Conservation (phyloP, 2,888 invertebrate genomes). For the Ophioninae sp. region DNA sequence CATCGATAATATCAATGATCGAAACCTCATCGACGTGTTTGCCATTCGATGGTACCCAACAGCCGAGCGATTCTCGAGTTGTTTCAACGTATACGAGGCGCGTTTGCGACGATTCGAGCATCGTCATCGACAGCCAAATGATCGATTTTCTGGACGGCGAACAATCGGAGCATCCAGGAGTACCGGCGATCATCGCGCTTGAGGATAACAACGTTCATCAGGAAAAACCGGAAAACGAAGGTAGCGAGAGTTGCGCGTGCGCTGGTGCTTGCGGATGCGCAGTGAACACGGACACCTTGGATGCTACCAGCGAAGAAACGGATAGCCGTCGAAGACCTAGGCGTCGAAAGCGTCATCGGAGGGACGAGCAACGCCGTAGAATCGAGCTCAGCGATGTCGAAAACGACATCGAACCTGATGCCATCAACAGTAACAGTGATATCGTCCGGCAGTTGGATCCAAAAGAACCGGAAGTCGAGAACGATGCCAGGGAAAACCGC, state of each 20-base stretch:
- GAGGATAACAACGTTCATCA: neutral
- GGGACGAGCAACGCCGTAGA: slow-evolving; percentile 11
- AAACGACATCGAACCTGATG: slow-evolving; percentile 24
- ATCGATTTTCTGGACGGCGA: slow-evolving; percentile 23
- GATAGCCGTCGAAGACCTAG: slow-evolving; percentile 24
- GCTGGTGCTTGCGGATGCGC: slow-evolving; percentile 77
- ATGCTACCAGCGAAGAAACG: slow-evolving; percentile 1
- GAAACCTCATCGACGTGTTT: slow-evolving; percentile 47
- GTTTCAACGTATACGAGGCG: slow-evolving; percentile 71
- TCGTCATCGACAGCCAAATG: slow-evolving; percentile 37
- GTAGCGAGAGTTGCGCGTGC: slow-evolving; percentile 68
- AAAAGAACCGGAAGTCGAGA: neutral
- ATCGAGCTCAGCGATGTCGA: neutral
- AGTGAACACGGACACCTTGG: slow-evolving; percentile 30
- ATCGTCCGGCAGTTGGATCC: slow-evolving; percentile 11
- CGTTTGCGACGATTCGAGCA: slow-evolving; percentile 66
- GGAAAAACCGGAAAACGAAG: neutral
- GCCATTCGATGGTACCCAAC: slow-evolving; percentile 65
- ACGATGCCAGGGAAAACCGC: neutral
- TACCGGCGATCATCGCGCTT: slow-evolving; percentile 23
- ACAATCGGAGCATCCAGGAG: slow-evolving; percentile 26
- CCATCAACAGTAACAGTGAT: neutral
- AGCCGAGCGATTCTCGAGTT: slow-evolving; percentile 72
- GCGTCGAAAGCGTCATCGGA: slow-evolving; percentile 32
- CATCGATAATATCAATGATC: slow-evolving; percentile 7